These are phyloP conservation scores for Apeltes quadracus DNA, from an alignment of 2,113 vertebrate species.

Conservation along the genomic window DNA sequence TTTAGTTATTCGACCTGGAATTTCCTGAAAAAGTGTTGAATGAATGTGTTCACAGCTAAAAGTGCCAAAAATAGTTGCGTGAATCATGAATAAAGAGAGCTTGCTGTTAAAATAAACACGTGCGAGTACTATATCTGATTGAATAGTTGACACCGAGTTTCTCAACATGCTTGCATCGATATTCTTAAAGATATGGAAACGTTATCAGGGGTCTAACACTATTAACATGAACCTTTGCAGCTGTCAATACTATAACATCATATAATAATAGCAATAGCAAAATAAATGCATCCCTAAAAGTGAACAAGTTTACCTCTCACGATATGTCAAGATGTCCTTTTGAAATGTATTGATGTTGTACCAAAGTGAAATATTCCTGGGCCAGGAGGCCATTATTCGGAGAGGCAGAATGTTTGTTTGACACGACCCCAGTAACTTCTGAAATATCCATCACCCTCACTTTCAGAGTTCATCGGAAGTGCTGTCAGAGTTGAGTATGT, in stretches of 20 bases:
- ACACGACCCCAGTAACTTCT: conserved; percentile 58
- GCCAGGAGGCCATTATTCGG: conserved; percentile 42
- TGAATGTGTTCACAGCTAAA: background rate
- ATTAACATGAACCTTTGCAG: conserved; percentile 7
- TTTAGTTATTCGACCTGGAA: background rate
- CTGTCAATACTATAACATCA: conserved; percentile 7
- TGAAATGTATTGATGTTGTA: conserved; percentile 19
- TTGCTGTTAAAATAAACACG: background rate
- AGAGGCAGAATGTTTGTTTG: conserved; percentile 54
- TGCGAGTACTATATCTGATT: background rate
- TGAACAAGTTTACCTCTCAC: conserved; percentile 12
- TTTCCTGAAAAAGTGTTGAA: background rate
- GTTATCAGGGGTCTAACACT: conserved; percentile 12
- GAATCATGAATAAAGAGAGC: background rate
- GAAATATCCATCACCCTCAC: conserved; percentile 75
- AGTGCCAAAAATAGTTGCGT: background rate
- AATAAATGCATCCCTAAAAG: background rate
- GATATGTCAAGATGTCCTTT: conserved; percentile 30
- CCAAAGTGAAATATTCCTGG: conserved; percentile 31
- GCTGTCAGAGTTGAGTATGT: conserved; percentile 68
- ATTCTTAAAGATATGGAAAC: background rate
- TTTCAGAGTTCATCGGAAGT: conserved; percentile 63
- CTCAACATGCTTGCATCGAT: background rate
- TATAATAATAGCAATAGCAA: background rate
- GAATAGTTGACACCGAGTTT: background rate